Base-by-base conservation (phyloP, 2,888 invertebrate species). In the Pollenia labialis region DNA sequence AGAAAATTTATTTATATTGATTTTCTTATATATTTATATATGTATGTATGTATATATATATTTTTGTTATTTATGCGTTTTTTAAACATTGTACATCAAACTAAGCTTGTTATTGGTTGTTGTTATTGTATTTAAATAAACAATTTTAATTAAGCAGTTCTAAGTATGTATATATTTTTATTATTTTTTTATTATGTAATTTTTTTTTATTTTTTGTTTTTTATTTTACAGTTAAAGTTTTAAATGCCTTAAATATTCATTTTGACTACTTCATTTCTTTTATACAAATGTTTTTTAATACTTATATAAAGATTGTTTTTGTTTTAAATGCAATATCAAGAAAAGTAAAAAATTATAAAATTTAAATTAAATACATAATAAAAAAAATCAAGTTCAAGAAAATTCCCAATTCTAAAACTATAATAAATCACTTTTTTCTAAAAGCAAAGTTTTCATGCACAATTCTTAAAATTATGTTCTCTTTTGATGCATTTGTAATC, bases 51-150 rank as follows among this genome's bases (percentile, higher is more conserved):
- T 56, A 54, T 44, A 14, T 46, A 68, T 72, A 71, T 66, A 11
- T 64, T 16, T n/a, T 80, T 69, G 7, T 52, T 79, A 54, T 72
- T 82, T 72, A 83, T 81, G 83, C 83, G 66, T 76, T 84, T 83
- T 83, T 83, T 44, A 74, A 87, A 84, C 81, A 84, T 87, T 87
- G 74, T 87, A 87, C 87, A 87, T 77, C 87, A 87, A 87, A 84
- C 81, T 87, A 87, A 84, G 87, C 87, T 77, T 32, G 32, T 32
- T 32, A 32, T 74, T 81, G 3, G 14, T 81, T 71, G 58, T 52
- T 44, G 44, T 62, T 71, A 32, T 46, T 62, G 23, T 71, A 64
- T 44, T 72, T 72, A 66, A 46, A 50, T 83, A 75, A 75, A 58
- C 75, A 40, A 77, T 82, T 66, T 82, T 48, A 64, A 44, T 87